These are phyloP conservation scores for Lineus longissimus DNA, from an alignment of 1,140 invertebrate species.

Conservation along the genomic window DNA sequence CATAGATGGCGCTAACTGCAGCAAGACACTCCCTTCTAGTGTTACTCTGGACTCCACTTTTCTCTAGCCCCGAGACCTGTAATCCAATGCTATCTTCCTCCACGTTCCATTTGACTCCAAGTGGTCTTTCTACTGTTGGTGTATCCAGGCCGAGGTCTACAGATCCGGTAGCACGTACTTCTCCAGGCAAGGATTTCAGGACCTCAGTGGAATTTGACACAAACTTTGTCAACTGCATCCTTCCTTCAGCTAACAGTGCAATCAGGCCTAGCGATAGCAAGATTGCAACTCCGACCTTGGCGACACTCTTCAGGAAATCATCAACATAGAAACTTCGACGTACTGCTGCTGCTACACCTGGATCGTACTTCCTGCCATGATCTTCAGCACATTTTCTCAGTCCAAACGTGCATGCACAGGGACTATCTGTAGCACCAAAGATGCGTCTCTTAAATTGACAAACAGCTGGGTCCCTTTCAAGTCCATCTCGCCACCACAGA, in stretches of 20 bases:
- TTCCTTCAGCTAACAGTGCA: neutral
- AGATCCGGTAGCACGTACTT: neutral
- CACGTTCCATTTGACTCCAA: slow-evolving; percentile 2
- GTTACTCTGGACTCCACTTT: neutral
- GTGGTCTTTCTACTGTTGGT: neutral
- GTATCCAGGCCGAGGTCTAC: neutral
- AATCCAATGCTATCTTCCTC: neutral
- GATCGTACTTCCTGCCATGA: neutral
- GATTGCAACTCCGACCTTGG: slow-evolving; percentile 9
- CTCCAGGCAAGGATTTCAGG: neutral
- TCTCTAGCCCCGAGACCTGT: too few species aligned
- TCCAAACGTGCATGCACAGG: slow-evolving; percentile 18
- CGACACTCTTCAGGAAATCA: slow-evolving; percentile 16
- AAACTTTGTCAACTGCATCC: neutral
- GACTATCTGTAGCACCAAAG: slow-evolving; percentile 24
- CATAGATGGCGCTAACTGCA: neutral
- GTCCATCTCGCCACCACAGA: slow-evolving; percentile 20
- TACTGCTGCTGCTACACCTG: slow-evolving; percentile 1
- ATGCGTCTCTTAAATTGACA: slow-evolving; percentile 23
- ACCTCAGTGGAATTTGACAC: neutral
- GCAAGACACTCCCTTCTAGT: neutral
- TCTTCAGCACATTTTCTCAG: slow-evolving; percentile 19
- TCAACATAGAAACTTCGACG: slow-evolving; percentile 24
- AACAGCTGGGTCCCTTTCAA: slow-evolving; percentile 8
- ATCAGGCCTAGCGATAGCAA: neutral